Evolutionary conservation across 2,888 invertebrate genomes (phyloP).

Genomic region (Gymnosoma rotundatum): DNA sequence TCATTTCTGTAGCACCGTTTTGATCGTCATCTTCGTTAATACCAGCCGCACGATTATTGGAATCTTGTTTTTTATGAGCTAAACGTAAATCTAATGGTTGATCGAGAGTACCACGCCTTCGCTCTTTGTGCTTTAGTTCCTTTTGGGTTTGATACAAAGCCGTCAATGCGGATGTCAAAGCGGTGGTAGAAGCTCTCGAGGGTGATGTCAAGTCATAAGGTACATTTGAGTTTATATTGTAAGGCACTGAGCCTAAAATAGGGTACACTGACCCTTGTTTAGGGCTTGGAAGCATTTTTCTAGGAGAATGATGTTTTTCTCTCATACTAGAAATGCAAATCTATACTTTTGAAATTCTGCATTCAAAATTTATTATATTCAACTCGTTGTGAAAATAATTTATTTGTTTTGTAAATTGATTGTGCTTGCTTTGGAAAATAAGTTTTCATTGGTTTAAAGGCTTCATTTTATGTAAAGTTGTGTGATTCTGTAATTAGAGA

Average conservation of each 20-base stretch:
- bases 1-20: constrained; percentile 66
- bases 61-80: constrained; percentile 88
- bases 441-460: background rate
- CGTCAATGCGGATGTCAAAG: constrained; percentile 76
- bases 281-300: constrained; percentile 91
- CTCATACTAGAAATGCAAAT: constrained; percentile 84
- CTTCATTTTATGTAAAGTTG: background rate
- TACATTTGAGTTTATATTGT: constrained; percentile 83
- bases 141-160: constrained; percentile 73
- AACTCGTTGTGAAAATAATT: background rate
- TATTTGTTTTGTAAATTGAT: background rate
- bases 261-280: constrained; percentile 90
- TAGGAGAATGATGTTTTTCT: constrained; percentile 95
- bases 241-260: constrained; percentile 84
- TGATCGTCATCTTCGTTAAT: constrained; percentile 55
- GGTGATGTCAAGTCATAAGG: constrained; percentile 86
- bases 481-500: too few relatives aligned
- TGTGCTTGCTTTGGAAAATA: background rate
- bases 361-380: constrained; percentile 50
- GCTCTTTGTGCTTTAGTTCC: constrained; percentile 76
- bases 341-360: constrained; percentile 37
- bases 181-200: constrained; percentile 77
- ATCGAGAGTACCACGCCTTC: constrained; percentile 82
- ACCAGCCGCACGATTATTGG: background rate
- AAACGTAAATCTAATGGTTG: constrained; percentile 94